These are phyloP conservation scores for Morus bassanus DNA, from an alignment of 2,797 vertebrate genomes.

Conservation along the genomic window DNA sequence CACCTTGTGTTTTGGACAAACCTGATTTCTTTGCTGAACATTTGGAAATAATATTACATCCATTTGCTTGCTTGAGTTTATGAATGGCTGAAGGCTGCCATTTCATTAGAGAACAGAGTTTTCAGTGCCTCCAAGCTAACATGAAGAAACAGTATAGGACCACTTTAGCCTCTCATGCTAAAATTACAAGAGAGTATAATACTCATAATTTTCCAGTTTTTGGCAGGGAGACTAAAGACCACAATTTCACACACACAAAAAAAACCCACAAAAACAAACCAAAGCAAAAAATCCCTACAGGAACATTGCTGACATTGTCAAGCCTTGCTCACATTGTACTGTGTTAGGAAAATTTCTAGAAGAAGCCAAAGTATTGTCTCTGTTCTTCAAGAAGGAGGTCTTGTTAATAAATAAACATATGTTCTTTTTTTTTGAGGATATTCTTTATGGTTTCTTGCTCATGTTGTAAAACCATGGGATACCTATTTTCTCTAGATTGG, in stretches of 20 bases:
- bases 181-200: not conserved
- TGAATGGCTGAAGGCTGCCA: not conserved
- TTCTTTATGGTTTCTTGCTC: not conserved
- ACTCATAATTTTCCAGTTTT: not conserved
- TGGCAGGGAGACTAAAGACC: not conserved
- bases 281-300: not conserved
- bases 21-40: not conserved
- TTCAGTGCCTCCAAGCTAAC: not conserved
- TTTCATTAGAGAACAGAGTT: not conserved
- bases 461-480: not conserved
- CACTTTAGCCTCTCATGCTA: not conserved
- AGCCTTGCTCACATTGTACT: not conserved
- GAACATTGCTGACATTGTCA: not conserved
- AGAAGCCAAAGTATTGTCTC: not conserved
- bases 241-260: not conserved
- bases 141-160: not conserved
- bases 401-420: not conserved
- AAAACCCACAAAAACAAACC: not conserved
- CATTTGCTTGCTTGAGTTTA: not conserved
- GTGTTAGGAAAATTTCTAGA: not conserved
- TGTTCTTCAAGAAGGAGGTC: not conserved
- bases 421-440: not conserved
- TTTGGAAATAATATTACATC: not conserved
- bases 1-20: not conserved
- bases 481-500: not conserved